phyloP scores from a whole-genome alignment of 2,888 invertebrate genomes.

The Drosophila acutilabella region DNA sequence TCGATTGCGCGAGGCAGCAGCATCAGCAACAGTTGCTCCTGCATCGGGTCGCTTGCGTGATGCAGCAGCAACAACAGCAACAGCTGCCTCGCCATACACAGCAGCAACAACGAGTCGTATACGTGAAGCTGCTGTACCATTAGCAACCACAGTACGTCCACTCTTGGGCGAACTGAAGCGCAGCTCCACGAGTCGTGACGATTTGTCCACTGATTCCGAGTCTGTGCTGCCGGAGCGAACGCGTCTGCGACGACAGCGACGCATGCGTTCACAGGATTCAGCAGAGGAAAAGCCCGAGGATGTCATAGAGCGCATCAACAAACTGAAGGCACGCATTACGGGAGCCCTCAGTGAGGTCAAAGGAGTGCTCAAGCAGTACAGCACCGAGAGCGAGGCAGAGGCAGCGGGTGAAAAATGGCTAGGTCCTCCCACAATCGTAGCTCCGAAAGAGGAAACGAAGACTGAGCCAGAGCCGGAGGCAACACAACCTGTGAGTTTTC shows the following conservation, averaged over 20 bases:
- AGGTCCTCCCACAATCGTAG: conserved; percentile 19
- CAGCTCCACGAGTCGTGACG: conserved; percentile 56
- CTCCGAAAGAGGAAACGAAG: background rate
- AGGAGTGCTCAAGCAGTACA: conserved; percentile 83
- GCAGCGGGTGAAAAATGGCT: conserved; percentile 47
- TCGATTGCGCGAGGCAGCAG: conserved; percentile 20
- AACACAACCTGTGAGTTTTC: conserved; percentile 71
- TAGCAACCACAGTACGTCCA: conserved; percentile 39
- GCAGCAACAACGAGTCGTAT: conserved; percentile 51
- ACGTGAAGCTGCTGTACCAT: conserved; percentile 44
- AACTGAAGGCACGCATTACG: conserved; percentile 83
- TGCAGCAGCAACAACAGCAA: conserved; percentile 17
- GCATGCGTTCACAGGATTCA: conserved; percentile 74
- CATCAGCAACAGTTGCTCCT: background rate
- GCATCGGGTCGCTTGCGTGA: conserved; percentile 38
- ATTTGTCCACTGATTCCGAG: conserved; percentile 57
- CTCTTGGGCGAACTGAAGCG: conserved; percentile 58
- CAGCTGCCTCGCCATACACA: conserved; percentile 1
- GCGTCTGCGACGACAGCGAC: conserved; percentile 76
- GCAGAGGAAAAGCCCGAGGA: conserved; percentile 74
- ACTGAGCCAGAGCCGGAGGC: background rate
- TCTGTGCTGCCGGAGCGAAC: conserved; percentile 74
- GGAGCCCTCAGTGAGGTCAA: conserved; percentile 84
- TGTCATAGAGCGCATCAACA: conserved; percentile 82
- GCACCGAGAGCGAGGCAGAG: conserved; percentile 79